Conservation (phyloP, 1,140 invertebrate species). For the Pantala flavescens region DNA sequence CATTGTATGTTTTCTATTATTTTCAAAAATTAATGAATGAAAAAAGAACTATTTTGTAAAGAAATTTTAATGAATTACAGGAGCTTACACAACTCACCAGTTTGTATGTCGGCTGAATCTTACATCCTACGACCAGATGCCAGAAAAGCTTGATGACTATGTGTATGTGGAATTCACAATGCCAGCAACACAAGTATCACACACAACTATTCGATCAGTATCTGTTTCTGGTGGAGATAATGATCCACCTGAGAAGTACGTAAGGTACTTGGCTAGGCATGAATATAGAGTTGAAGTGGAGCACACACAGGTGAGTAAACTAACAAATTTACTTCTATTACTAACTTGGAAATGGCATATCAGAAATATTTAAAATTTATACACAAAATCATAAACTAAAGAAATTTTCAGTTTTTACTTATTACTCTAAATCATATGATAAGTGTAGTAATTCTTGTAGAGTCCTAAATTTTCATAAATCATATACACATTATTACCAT, state of each 20-base stretch:
- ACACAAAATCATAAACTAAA: too few species aligned
- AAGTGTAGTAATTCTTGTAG: too few species aligned
- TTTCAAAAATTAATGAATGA: too few species aligned
- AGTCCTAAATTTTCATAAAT: too few species aligned
- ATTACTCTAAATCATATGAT: too few species aligned
- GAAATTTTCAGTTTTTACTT: too few species aligned
- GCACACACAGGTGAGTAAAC: slow-evolving; percentile 62
- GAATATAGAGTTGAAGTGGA: slow-evolving; percentile 88
- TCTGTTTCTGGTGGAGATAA: slow-evolving; percentile 78
- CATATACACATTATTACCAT: too few species aligned
- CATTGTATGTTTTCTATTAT: too few species aligned
- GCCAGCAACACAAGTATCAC: slow-evolving; percentile 94
- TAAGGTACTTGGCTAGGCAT: slow-evolving; percentile 90
- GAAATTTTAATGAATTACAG: slow-evolving; percentile 42
- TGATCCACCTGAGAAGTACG: slow-evolving; percentile 96
- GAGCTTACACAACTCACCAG: slow-evolving; percentile 92
- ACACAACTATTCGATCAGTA: slow-evolving; percentile 91
- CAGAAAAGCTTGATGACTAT: slow-evolving; percentile 78
- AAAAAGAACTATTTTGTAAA: too few species aligned
- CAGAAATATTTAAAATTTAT: too few species aligned
- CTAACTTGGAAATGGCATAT: too few species aligned
- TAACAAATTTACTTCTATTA: slow-evolving; percentile 44
- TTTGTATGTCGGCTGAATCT: slow-evolving; percentile 86
- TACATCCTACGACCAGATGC: slow-evolving; percentile 94
- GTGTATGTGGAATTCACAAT: slow-evolving; percentile 95